A percentile compares a stretch with the other conserved stretches of the same genome.
These are phyloP conservation scores for Oryctolagus cuniculus DNA, from an alignment of 2,113 vertebrate genomes.

Conservation along the genomic window mOryCun1.1 NC_091451.1:5609001-5609500, in stretches of 20 bases:
- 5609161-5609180: background rate
- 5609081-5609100: background rate
- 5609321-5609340: background rate
- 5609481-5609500: background rate
- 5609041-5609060: background rate
- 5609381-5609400: background rate
- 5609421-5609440: background rate
- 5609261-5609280: background rate
- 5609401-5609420: background rate
- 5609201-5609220: too few relatives aligned
- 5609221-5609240: background rate
- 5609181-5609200: background rate
- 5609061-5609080: background rate
- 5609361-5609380: background rate
- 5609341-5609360: background rate
- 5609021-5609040: background rate
- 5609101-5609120: background rate
- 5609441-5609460: background rate
- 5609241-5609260: too few relatives aligned
- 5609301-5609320: constrained; percentile 9
- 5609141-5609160: background rate
- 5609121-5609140: constrained; percentile 6
- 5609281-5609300: background rate
- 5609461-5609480: background rate
- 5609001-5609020: constrained; percentile 35